Evolutionary conservation across 2,797 vertebrate species (phyloP).

Genomic region (Manis pentadactyla): DNA sequence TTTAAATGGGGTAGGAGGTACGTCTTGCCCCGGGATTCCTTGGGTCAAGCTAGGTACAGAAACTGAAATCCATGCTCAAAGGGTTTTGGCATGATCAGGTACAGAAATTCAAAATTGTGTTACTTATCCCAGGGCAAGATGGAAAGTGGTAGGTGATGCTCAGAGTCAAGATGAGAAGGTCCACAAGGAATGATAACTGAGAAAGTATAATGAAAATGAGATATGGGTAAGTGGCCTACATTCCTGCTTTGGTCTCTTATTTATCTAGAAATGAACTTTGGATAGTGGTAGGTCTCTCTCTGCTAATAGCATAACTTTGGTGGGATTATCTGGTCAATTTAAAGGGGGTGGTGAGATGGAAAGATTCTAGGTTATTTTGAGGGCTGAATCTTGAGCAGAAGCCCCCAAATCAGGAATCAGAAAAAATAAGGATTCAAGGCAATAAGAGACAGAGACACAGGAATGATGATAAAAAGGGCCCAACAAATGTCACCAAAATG

Average conservation of each 20-base stretch:
- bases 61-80: not conserved
- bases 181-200: not conserved
- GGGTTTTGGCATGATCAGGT: not conserved
- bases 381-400: not conserved
- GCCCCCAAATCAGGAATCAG: not conserved
- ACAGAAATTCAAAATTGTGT: not conserved
- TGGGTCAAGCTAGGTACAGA: not conserved
- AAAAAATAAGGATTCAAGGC: not conserved
- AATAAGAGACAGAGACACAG: not conserved
- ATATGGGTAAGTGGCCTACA: not conserved
- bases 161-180: not conserved
- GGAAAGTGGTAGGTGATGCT: not conserved
- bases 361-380: constrained; percentile 18
- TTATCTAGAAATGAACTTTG: not conserved
- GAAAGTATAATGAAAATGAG: not conserved
- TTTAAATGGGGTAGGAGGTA: not conserved
- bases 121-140: not conserved
- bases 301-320: not conserved
- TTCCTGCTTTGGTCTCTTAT: not conserved
- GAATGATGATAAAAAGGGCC: not conserved
- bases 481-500: not conserved
- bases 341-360: not conserved
- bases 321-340: not conserved
- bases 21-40: not conserved
- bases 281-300: not conserved